Conservation (phyloP, 1,140 invertebrate genomes). For the Diabrotica virgifera region DNA sequence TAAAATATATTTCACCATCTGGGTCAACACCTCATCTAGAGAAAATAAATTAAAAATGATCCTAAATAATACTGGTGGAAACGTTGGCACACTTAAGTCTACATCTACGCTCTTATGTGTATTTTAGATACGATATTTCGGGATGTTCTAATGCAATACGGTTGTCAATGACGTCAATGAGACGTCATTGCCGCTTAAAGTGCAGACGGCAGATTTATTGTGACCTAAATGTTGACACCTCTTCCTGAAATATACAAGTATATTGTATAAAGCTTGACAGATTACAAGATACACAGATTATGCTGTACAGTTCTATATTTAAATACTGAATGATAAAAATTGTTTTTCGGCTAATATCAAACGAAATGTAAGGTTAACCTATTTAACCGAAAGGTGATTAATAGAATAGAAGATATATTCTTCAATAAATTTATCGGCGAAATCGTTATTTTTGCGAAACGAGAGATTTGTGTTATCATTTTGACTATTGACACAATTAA, state of each 20-base stretch:
- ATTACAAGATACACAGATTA: slow-evolving; percentile 3
- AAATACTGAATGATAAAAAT: background rate
- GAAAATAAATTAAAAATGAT: background rate
- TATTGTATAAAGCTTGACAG: background rate
- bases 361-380: too few species aligned
- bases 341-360: background rate
- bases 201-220: background rate
- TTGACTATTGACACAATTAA: too few species aligned
- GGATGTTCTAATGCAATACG: slow-evolving; percentile 18
- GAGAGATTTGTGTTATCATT: too few species aligned
- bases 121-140: slow-evolving; percentile 17
- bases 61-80: background rate
- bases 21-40: background rate
- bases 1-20: background rate
- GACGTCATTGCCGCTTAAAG: slow-evolving; percentile 12
- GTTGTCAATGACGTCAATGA: slow-evolving; percentile 16
- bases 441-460: too few species aligned
- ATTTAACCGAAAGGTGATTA: too few species aligned
- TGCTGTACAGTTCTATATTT: background rate
- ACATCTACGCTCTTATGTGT: background rate
- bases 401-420: too few species aligned
- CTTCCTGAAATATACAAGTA: slow-evolving; percentile 11
- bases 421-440: too few species aligned
- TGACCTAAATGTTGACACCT: slow-evolving; percentile 18
- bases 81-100: background rate